Percentiles rank a stretch among this genome's conserved stretches.
phyloP scores from a whole-genome alignment of 92 coral and sea anemone species.

The Siderastrea radians region DNA sequence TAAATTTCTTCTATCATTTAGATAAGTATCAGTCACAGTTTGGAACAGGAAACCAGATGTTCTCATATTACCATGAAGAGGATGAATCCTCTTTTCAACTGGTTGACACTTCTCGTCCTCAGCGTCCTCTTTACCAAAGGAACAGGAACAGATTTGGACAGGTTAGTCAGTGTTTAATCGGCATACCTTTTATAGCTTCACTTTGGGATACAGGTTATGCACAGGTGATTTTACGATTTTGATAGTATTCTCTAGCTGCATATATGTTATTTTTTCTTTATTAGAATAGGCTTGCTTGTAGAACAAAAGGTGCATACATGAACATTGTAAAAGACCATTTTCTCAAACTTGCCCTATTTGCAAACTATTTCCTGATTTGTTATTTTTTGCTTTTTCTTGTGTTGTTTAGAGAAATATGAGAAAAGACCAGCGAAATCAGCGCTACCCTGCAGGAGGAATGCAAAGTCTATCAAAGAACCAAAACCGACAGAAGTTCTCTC shows the following conservation, averaged over 20 bases:
- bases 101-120: slow-evolving; percentile 97
- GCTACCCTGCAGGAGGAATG: slow-evolving; percentile 65
- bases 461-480: slow-evolving; percentile 88
- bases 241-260: too few relatives aligned
- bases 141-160: slow-evolving; percentile 92
- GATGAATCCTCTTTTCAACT: slow-evolving; percentile 98
- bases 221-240: too few relatives aligned
- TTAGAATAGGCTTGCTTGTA: too few relatives aligned
- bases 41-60: slow-evolving; percentile 98
- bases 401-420: slow-evolving; percentile 62
- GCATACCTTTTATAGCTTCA: too few relatives aligned
- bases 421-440: slow-evolving; percentile 76
- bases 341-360: too few relatives aligned
- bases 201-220: too few relatives aligned
- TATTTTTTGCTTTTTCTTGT: not conserved
- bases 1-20: not conserved
- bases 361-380: too few relatives aligned
- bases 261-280: too few relatives aligned
- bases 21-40: slow-evolving; percentile 99
- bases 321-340: too few relatives aligned
- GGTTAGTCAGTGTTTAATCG: slow-evolving; percentile 44
- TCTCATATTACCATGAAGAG: slow-evolving; percentile 97
- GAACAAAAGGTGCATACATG: too few relatives aligned
- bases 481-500: slow-evolving; percentile 88
- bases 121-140: slow-evolving; percentile 92